Evolutionary conservation across 2,888 invertebrate genomes (phyloP).

Genomic region (Sicus ferrugineus): DNA sequence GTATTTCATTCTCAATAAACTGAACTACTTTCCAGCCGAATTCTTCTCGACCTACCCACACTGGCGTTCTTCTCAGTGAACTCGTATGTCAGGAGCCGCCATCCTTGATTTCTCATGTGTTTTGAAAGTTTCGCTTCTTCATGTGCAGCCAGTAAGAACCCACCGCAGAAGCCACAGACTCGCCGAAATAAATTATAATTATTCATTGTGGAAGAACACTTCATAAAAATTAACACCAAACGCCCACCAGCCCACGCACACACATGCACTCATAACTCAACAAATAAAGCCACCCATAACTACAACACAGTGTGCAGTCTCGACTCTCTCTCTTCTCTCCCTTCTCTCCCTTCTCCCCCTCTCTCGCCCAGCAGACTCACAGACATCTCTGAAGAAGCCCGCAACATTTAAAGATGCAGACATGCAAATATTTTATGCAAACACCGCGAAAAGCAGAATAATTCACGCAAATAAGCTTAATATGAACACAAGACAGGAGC

Average conservation of each 20-base stretch:
- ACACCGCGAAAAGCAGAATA: slow-evolving; percentile 36
- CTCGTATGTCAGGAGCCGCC: no score
- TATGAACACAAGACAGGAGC: slow-evolving; percentile 24
- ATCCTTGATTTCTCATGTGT: no score
- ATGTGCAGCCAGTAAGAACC: no score
- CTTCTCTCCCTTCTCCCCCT: not conserved
- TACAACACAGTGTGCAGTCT: not conserved
- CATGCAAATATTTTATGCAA: slow-evolving; percentile 37
- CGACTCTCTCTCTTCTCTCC: not conserved
- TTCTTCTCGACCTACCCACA: no score
- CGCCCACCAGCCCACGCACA: not conserved
- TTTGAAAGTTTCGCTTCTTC: no score
- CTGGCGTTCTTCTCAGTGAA: no score
- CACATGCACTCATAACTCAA: not conserved
- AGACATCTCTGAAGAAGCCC: not conserved
- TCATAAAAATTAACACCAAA: slow-evolving; percentile 34
- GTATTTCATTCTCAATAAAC: no score
- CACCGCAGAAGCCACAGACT: slow-evolving; percentile 20
- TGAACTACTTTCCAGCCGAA: no score
- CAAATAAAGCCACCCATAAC: not conserved
- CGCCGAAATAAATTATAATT: slow-evolving; percentile 30
- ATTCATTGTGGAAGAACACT: slow-evolving; percentile 36
- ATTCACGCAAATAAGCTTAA: slow-evolving; percentile 36
- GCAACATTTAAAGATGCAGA: slow-evolving; percentile 29
- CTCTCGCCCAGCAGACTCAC: not conserved